Conservation (phyloP, 2,797 vertebrate genomes). For the Delichon dasypus region DNA sequence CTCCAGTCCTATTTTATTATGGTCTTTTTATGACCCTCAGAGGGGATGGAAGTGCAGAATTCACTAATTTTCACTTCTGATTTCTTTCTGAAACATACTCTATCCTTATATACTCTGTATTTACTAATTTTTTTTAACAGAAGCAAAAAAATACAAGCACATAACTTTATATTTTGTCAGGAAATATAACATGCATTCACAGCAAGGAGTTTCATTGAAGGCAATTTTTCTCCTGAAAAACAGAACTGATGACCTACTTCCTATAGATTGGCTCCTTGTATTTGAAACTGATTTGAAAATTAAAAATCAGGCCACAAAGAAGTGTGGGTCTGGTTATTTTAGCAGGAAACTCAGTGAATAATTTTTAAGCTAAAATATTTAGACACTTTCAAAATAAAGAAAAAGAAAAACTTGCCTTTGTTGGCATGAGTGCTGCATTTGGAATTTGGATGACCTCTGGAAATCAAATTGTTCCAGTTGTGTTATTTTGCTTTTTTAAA, state of each 20-base stretch:
- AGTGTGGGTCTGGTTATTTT: not conserved
- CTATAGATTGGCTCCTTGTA: not conserved
- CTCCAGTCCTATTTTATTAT: not conserved
- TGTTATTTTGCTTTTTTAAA: not conserved
- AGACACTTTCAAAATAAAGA: not conserved
- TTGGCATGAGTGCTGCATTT: not conserved
- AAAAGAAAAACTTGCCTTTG: not conserved
- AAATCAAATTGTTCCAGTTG: not conserved
- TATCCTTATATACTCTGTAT: not conserved
- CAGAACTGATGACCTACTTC: not conserved
- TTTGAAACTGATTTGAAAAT: not conserved
- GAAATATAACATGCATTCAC: not conserved
- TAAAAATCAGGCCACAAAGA: not conserved
- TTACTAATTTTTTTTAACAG: not conserved
- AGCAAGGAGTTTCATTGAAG: not conserved
- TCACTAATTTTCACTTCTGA: not conserved
- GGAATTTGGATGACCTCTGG: not conserved
- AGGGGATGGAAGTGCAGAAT: not conserved
- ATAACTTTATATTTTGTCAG: not conserved
- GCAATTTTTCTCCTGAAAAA: not conserved
- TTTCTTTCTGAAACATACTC: not conserved
- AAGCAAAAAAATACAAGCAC: not conserved
- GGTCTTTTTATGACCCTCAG: not conserved
- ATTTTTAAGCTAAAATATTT: not conserved
- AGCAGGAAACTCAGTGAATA: not conserved